Base-by-base conservation (phyloP, 2,797 vertebrate genomes). In the Platyrinchus mystaceus region DNA sequence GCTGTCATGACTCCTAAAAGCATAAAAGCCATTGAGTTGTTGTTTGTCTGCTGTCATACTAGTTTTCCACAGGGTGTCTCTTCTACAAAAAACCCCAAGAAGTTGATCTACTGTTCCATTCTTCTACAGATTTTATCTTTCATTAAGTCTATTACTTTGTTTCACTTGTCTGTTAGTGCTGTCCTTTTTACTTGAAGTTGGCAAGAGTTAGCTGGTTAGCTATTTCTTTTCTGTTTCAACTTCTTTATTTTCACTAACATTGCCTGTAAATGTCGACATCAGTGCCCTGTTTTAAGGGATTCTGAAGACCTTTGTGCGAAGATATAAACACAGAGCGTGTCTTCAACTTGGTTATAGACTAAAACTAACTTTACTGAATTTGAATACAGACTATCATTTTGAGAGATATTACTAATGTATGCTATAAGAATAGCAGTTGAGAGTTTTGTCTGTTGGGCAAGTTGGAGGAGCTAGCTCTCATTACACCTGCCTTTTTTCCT, bases 141-240 rank as follows among this genome's bases (percentile, higher is more conserved):
- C 26, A 8, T n/a, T 6, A 43, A 22, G 23, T 46, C 14, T 78
- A 0, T 52, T 73, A 19, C 37, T 77, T 74, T 47, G 10, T 36
- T 92, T 90, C 24, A n/a, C 12, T 14, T 66, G 2, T 27, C 12
- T 78, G 4, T 44, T 63, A 55, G 12, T 52, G 12, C 32, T 58
- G 8, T 11, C 19, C 46, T 80, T 69, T 47, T 34, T 43, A 41
- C 39, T 53, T 58, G 10, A 36, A 67, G 23, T 27, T 74, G 22
- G 21, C 46, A 47, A 30, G 18, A 67, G 17, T 7, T 41, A n/a
- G 3, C 15, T 67, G n/a, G 14, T 69, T 63, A 62, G 14, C 13
- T 64, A 2, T 15, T 84, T 0, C 0, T 41, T 59, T 87, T 73
- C 16, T 73, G 4, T 62, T 58, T 44, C 18, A 52, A 1, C 4